Base-by-base conservation (phyloP, 35 echinoderm and acorn worm species). In the Acanthaster planci region DNA sequence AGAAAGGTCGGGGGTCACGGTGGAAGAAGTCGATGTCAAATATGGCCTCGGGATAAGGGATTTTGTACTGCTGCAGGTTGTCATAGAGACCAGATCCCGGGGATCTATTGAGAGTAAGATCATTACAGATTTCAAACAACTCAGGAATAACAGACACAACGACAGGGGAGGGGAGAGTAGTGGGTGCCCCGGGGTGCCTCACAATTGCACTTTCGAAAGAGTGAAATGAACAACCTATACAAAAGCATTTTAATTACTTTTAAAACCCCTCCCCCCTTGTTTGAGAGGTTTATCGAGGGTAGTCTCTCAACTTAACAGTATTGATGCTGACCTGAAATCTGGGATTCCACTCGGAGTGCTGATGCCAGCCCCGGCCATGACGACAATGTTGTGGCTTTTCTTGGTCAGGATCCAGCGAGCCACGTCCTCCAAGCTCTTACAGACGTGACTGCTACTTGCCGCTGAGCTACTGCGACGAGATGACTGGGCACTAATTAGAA, bases 311-410 rank as follows among this genome's bases (percentile, higher is more conserved):
- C 42, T 47, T 47, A n/a, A n/a, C n/a, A 6, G 42, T 47, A 47
- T 47, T 47, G 42, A 47, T 18, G 64, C 67, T 79, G 15, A 91
- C 95, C 95, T 90, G 54, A 98, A 98, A 84, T 98, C 95, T 34
- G 92, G 95, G 27, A 98, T 98, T n/a, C 95, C 95, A 86, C 95
- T 98, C 4, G 95, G 95, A 40, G 95, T 98, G 59, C 95, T 98
- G 32, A 98, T 98, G 1, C 95, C 95, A 19, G 95, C 95, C 8
- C 95, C 95, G 54, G 95, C 95, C 95, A 98, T 88, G 1, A 98
- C 92, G 0, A 98, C 95, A 86, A 98, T 94, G 27, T 93, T 98
- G 51, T 94, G 93, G 42, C 91, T 86, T 29, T 76, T 68, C 54
- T 85, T 89, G 17, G 76, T 84, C 2, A 98, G 78, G 42, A 98